These are phyloP conservation scores for Hiodon alosoides DNA, from an alignment of 2,113 vertebrate genomes.

Conservation along the genomic window DNA sequence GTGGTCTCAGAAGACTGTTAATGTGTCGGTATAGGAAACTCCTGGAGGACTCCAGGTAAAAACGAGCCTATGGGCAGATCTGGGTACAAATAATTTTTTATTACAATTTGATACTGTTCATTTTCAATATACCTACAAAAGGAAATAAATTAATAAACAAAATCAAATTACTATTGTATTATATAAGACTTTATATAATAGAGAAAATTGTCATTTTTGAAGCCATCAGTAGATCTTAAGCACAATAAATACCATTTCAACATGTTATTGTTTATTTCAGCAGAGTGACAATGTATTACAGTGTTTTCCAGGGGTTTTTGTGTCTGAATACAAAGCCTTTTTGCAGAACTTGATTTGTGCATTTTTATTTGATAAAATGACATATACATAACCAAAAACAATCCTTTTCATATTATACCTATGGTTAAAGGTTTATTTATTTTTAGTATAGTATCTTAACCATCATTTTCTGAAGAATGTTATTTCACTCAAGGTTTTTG, in stretches of 20 bases:
- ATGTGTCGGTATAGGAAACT: too few relatives aligned
- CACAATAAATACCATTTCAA: background rate
- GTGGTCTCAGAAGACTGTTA: too few relatives aligned
- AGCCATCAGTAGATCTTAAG: background rate
- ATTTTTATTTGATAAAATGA: conserved; percentile 6
- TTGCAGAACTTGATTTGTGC: background rate
- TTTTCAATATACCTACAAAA: too few relatives aligned
- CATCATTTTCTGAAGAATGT: conserved; percentile 12
- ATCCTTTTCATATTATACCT: background rate
- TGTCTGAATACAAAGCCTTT: background rate
- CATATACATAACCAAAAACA: background rate
- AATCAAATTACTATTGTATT: background rate
- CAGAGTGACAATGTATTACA: background rate
- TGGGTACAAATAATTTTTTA: too few relatives aligned
- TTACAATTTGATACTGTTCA: too few relatives aligned
- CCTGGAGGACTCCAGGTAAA: too few relatives aligned
- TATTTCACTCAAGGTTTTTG: background rate
- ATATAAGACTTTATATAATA: background rate
- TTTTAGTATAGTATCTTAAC: background rate
- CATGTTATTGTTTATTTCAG: background rate
- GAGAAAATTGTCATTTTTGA: background rate
- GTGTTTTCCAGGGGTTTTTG: background rate
- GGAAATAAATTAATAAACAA: background rate
- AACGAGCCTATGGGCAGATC: too few relatives aligned
- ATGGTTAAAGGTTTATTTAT: background rate